These are phyloP conservation scores for Anolis carolinensis DNA, from an alignment of 2,113 vertebrate genomes.

Conservation along the genomic window DNA sequence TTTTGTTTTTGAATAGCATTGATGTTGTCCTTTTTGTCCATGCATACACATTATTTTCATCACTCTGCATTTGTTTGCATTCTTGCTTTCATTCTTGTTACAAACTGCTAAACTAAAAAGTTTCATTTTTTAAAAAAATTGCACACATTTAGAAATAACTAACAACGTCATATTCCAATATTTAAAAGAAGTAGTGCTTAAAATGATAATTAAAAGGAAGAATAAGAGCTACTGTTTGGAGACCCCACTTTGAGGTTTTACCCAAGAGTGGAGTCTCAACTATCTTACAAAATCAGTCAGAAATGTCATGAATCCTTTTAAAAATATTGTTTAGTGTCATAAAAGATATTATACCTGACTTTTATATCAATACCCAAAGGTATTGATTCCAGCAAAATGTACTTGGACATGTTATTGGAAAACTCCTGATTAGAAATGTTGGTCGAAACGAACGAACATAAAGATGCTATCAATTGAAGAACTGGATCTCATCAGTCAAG, in stretches of 20 bases:
- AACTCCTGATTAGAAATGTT: neutral
- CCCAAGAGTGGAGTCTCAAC: too few species aligned
- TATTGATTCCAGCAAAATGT: neutral
- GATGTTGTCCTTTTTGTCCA: neutral
- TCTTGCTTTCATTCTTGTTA: neutral
- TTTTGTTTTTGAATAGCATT: too few species aligned
- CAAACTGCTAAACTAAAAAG: neutral
- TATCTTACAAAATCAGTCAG: too few species aligned
- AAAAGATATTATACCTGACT: too few species aligned
- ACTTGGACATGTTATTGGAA: neutral
- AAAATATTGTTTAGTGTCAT: neutral
- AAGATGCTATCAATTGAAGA: slow-evolving; percentile 3
- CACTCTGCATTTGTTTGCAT: neutral
- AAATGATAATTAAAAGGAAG: too few species aligned
- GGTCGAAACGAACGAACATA: neutral
- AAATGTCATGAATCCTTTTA: neutral
- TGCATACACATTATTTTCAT: neutral
- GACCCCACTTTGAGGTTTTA: too few species aligned
- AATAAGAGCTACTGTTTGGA: too few species aligned
- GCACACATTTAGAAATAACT: neutral
- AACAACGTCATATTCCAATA: neutral
- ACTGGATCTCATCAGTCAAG: neutral
- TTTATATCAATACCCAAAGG: too few species aligned
- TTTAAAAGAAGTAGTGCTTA: neutral
- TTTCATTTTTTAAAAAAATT: neutral